Evolutionary conservation across 2,797 vertebrate species (phyloP).

Genomic region (Intellagama lesueurii): DNA sequence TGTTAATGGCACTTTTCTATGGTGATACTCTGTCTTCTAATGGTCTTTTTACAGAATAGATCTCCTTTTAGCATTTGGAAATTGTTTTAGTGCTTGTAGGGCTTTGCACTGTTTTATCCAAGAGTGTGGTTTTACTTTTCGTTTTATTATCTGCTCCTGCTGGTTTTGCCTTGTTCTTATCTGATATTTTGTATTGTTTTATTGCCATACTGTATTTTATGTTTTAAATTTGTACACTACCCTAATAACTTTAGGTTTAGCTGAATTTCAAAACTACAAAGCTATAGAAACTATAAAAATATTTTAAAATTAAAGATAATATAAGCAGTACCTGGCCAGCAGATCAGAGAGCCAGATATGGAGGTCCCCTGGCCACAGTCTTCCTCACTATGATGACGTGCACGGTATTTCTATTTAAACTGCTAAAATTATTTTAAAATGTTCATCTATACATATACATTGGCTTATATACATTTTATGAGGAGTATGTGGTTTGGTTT

Average conservation of each 20-base stretch:
- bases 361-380: neutral
- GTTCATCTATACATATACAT: neutral
- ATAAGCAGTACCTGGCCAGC: neutral
- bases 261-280: neutral
- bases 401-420: neutral
- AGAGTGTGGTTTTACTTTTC: neutral
- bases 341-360: neutral
- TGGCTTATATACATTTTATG: neutral
- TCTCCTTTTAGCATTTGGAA: neutral
- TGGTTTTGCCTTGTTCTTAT: neutral
- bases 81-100: neutral
- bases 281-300: neutral
- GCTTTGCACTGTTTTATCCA: neutral
- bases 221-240: neutral
- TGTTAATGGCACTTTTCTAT: no score
- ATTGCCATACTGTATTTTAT: neutral
- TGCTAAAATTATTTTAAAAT: neutral
- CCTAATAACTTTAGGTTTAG: neutral
- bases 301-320: neutral
- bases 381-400: neutral
- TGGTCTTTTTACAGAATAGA: no score
- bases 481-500: neutral
- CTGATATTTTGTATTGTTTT: neutral
- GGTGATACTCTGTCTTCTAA: no score
- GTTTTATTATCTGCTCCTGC: neutral